Base-by-base conservation (phyloP, 1,140 invertebrate genomes). In the Penaeus japonicus region DNA sequence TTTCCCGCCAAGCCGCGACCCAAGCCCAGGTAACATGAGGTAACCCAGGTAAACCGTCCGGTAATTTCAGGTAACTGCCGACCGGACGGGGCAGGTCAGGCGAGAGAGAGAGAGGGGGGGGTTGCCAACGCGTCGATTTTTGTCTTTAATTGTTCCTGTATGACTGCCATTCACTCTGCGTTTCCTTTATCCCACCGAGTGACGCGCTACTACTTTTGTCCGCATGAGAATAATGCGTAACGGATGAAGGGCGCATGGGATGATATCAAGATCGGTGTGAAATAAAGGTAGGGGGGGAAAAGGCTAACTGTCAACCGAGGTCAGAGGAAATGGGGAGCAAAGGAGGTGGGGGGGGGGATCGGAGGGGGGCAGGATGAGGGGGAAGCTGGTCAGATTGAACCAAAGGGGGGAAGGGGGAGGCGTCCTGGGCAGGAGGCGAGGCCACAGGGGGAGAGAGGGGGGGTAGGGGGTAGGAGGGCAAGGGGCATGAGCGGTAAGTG, bases 261-360 rank as follows among this genome's bases (percentile, higher is more conserved):
- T 47, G 39, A 47, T 47, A 47, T 5, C 39, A 10, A 47, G 7
- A 47, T 47, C 39, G 39, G 39, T 47, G 39, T 47, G 39, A 47
- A 47, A 47, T 47, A 47, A 47, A 47, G 39, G 39, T 2, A 7
- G 39, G 39, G 39, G 39, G 2, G 39, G 39, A 47, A 47, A 0
- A 7, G 39, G 12, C 22, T 57, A 32, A 12, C 53, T 87, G 78
- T 53, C 59, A 80, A 35, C 59, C 39, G 39, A 81, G 85, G 85
- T 87, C 85, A 87, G 77, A 87, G 85, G 85, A 87, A 81, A 73
- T 87, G 85, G 84, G 39, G 62, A 53, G n/a, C 12, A 47, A 47
- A 47, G 39, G 39, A 53, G n/a, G 18, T 35, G 12, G 39, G 39
- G 39, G 12, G 39, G 39, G 39, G 7, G 39, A 2, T 1, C 0